Evolutionary conservation across 2,797 vertebrate genomes (phyloP).

Genomic region (Crocidura indochinensis): DNA sequence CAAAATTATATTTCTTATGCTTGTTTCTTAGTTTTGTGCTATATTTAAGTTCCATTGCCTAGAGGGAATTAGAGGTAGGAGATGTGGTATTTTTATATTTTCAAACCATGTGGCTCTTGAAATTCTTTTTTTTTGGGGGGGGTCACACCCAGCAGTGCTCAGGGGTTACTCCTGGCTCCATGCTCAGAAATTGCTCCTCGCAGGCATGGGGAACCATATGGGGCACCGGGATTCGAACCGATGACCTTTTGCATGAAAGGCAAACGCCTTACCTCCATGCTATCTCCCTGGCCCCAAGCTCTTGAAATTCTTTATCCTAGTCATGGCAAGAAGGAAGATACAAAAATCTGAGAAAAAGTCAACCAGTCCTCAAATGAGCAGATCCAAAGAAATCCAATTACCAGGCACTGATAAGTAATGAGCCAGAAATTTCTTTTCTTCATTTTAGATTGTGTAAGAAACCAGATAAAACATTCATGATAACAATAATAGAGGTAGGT

Average conservation of each 20-base stretch:
- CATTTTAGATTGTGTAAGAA: background rate
- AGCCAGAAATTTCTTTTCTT: constrained; percentile 17
- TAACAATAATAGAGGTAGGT: background rate
- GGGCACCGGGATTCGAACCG: too few species aligned
- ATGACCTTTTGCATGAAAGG: too few species aligned
- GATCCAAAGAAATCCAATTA: constrained; percentile 32
- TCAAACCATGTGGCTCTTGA: constrained; percentile 4
- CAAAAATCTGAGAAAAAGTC: constrained; percentile 45
- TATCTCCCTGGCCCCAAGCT: too few species aligned
- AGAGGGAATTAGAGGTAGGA: background rate
- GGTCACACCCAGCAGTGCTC: too few species aligned
- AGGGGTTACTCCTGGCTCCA: too few species aligned
- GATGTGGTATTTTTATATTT: constrained; percentile 11
- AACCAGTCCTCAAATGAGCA: constrained; percentile 16
- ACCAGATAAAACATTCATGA: background rate
- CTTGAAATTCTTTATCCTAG: background rate
- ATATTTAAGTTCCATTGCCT: background rate
- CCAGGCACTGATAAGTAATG: background rate
- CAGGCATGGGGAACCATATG: too few species aligned
- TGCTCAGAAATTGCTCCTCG: too few species aligned
- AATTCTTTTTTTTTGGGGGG: too few species aligned
- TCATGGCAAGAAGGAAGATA: background rate
- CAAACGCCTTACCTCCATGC: too few species aligned
- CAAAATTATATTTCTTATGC: background rate
- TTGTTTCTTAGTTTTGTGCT: background rate